These are phyloP conservation scores for Keiferia lycopersicella DNA, from an alignment of 2,888 invertebrate genomes.

Conservation along the genomic window DNA sequence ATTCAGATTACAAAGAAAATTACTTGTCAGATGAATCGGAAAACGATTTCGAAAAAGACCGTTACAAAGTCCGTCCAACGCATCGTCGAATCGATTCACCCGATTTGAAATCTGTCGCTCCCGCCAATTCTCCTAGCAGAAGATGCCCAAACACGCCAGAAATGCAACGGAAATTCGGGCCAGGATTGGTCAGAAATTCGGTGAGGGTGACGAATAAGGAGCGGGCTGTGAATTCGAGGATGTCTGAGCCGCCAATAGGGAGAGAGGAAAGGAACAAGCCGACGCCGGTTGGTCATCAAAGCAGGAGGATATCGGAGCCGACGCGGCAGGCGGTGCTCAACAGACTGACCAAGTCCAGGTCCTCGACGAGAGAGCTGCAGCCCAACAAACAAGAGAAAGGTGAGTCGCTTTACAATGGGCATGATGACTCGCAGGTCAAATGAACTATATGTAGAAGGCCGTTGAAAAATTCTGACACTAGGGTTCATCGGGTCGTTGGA, in stretches of 20 bases:
- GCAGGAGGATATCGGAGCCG: slow-evolving; percentile 67
- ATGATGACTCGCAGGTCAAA: neutral
- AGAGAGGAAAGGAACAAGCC: slow-evolving; percentile 61
- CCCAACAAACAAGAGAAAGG: slow-evolving; percentile 70
- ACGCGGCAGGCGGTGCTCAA: slow-evolving; percentile 65
- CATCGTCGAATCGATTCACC: slow-evolving; percentile 83
- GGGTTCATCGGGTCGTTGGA: too few species aligned
- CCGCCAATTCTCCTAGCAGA: slow-evolving; percentile 68
- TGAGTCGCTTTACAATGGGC: neutral
- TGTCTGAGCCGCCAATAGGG: slow-evolving; percentile 76
- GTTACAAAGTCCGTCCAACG: slow-evolving; percentile 85
- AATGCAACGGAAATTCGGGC: slow-evolving; percentile 81
- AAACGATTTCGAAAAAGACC: slow-evolving; percentile 64
- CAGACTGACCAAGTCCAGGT: slow-evolving; percentile 74
- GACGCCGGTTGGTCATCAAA: slow-evolving; percentile 61
- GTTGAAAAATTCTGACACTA: too few species aligned
- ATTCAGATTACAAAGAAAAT: slow-evolving; percentile 61
- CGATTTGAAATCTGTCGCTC: slow-evolving; percentile 70
- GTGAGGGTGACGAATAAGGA: slow-evolving; percentile 67
- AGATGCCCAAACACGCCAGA: slow-evolving; percentile 83
- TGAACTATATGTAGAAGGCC: too few species aligned
- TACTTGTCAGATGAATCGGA: slow-evolving; percentile 72
- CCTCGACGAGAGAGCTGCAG: slow-evolving; percentile 73
- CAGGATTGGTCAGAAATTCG: slow-evolving; percentile 70
- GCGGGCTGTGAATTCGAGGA: slow-evolving; percentile 82